Percentiles rank a stretch among this genome's conserved stretches.
Conservation (phyloP, 2,797 vertebrate species). For the Cyprinodon diabolis region DNA sequence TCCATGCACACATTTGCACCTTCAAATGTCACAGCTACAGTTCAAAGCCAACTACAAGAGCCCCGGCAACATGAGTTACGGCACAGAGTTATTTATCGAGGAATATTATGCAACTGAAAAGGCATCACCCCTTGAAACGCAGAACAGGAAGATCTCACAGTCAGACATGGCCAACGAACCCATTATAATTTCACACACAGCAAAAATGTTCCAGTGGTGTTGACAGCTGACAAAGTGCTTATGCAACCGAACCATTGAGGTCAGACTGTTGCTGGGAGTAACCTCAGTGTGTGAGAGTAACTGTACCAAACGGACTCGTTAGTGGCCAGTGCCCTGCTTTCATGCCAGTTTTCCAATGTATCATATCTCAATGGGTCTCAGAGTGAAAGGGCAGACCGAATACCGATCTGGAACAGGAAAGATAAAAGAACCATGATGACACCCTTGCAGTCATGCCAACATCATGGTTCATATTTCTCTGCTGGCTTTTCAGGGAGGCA, state of each 20-base stretch:
- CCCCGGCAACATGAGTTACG: background rate
- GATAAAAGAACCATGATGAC: conserved; percentile 8
- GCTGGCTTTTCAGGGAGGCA: background rate
- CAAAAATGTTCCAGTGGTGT: conserved; percentile 61
- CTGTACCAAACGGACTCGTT: conserved; percentile 33
- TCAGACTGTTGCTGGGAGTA: conserved; percentile 40
- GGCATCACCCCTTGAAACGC: conserved; percentile 28
- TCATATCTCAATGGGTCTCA: conserved; percentile 42
- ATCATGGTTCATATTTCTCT: conserved; percentile 44
- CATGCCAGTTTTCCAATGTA: conserved; percentile 59
- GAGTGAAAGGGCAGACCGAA: conserved; percentile 36
- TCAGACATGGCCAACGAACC: conserved; percentile 30
- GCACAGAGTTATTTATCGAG: conserved; percentile 27
- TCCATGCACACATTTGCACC: background rate
- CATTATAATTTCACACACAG: conserved; percentile 49
- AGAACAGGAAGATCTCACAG: conserved; percentile 27
- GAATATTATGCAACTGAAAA: conserved; percentile 32
- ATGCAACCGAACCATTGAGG: conserved; percentile 49
- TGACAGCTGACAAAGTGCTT: conserved; percentile 58
- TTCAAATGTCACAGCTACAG: background rate
- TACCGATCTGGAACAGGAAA: conserved; percentile 30
- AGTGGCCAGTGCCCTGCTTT: conserved; percentile 15
- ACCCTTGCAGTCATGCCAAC: conserved; percentile 23
- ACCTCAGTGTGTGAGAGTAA: conserved; percentile 40
- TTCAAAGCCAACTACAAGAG: conserved; percentile 12